phyloP scores from a whole-genome alignment of 2,113 vertebrate species.

The Motacilla alba region DNA sequence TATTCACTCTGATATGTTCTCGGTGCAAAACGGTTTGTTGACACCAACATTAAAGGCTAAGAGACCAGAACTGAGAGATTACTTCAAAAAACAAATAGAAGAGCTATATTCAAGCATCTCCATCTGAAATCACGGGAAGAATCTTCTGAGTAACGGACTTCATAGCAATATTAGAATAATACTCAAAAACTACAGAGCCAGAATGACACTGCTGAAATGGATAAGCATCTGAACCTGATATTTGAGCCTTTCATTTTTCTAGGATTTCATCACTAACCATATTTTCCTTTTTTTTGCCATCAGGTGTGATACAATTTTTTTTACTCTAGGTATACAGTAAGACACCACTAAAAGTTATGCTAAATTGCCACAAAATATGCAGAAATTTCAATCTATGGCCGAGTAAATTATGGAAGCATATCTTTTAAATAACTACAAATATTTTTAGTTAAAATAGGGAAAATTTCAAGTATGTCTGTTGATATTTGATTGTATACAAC shows the following conservation, averaged over 20 bases:
- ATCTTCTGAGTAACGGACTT: conserved; percentile 58
- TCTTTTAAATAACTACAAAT: conserved; percentile 47
- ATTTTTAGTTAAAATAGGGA: conserved; percentile 63
- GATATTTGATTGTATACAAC: conserved; percentile 53
- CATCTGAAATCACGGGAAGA: conserved; percentile 78
- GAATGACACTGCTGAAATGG: conserved; percentile 51
- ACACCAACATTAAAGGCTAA: conserved; percentile 96
- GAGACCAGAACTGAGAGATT: conserved; percentile 91
- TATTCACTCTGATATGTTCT: conserved; percentile 93
- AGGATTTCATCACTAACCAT: conserved; percentile 60
- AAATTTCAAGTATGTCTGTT: conserved; percentile 39
- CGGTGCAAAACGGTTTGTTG: conserved; percentile 92
- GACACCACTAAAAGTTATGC: conserved; percentile 49
- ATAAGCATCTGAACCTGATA: conserved; percentile 56
- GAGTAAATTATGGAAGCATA: conserved; percentile 61
- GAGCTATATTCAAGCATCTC: conserved; percentile 89
- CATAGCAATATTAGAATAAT: conserved; percentile 72
- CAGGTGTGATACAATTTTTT: conserved; percentile 52
- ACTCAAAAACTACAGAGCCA: conserved; percentile 54
- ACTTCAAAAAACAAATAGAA: conserved; percentile 91
- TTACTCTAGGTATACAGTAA: conserved; percentile 53
- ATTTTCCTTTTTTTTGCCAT: conserved; percentile 51
- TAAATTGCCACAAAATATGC: conserved; percentile 58
- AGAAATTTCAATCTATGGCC: conserved; percentile 35
- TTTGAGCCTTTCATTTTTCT: conserved; percentile 62